phyloP scores from a whole-genome alignment of 2,888 invertebrate genomes.

The Iselma pallidipennis region DNA sequence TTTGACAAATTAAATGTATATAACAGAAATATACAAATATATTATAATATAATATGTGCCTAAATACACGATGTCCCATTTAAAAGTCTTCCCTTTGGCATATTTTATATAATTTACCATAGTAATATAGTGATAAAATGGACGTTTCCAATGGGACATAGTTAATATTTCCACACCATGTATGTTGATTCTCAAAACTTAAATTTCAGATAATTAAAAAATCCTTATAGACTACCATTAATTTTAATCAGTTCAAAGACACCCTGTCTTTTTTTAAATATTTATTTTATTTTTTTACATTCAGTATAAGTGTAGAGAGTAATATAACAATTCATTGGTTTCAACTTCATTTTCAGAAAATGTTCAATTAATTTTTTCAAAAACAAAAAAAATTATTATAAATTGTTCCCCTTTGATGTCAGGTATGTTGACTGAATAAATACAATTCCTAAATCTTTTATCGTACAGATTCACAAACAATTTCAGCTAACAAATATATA shows the following conservation, averaged over 20 bases:
- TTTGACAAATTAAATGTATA: not conserved
- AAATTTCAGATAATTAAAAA: not conserved
- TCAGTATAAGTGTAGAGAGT: not conserved
- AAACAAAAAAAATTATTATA: not conserved
- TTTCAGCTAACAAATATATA: no score
- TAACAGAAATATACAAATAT: conserved; percentile 14
- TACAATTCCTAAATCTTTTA: not conserved
- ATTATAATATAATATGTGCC: not conserved
- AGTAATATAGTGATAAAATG: no score
- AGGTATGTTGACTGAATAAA: not conserved
- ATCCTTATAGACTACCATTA: conserved; percentile 22
- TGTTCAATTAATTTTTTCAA: not conserved
- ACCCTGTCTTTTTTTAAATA: conserved; percentile 22
- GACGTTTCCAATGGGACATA: no score
- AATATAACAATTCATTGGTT: not conserved
- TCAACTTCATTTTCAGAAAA: not conserved
- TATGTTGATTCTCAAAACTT: no score
- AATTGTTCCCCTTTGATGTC: conserved; percentile 8
- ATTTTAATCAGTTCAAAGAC: conserved; percentile 28
- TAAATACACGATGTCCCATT: no score
- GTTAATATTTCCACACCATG: no score
- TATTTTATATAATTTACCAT: no score
- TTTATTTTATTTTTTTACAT: conserved; percentile 6
- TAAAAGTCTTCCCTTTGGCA: no score
- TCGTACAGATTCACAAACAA: not conserved